These are phyloP conservation scores for Sylvia borin DNA, from an alignment of 2,797 vertebrate species.

Conservation along the genomic window DNA sequence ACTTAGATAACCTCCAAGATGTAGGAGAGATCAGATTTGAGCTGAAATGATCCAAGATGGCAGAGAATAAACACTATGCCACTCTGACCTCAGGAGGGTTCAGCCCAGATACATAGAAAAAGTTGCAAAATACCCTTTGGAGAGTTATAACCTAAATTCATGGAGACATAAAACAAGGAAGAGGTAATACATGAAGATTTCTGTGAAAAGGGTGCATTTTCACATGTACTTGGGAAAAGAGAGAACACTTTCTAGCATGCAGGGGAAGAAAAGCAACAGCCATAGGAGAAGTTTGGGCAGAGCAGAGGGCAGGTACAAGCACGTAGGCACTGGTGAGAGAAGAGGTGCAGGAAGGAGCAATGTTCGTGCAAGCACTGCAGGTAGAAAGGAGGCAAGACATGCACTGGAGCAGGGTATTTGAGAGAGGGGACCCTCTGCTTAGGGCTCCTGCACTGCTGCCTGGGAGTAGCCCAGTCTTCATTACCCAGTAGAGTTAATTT, in stretches of 20 bases:
- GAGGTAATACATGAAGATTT: neutral
- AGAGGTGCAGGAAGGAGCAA: neutral
- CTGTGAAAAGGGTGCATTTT: neutral
- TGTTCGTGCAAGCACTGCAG: neutral
- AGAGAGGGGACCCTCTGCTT: neutral
- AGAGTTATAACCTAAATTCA: neutral
- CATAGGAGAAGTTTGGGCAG: neutral
- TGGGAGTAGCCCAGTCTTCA: neutral
- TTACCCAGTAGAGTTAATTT: neutral
- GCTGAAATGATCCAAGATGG: neutral
- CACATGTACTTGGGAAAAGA: neutral
- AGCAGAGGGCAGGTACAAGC: neutral
- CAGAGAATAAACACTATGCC: neutral
- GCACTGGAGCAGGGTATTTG: neutral
- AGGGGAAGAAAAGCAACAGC: neutral
- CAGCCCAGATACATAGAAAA: neutral
- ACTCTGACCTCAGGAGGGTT: neutral
- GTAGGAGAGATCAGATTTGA: neutral
- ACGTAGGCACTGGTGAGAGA: neutral
- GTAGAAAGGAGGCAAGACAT: neutral
- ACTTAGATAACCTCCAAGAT: neutral
- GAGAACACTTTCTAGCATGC: neutral
- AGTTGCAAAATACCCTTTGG: neutral
- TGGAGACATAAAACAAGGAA: neutral
- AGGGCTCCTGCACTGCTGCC: neutral